Evolutionary conservation across 2,113 vertebrate genomes (phyloP).

Genomic region (Turnix velox): DNA sequence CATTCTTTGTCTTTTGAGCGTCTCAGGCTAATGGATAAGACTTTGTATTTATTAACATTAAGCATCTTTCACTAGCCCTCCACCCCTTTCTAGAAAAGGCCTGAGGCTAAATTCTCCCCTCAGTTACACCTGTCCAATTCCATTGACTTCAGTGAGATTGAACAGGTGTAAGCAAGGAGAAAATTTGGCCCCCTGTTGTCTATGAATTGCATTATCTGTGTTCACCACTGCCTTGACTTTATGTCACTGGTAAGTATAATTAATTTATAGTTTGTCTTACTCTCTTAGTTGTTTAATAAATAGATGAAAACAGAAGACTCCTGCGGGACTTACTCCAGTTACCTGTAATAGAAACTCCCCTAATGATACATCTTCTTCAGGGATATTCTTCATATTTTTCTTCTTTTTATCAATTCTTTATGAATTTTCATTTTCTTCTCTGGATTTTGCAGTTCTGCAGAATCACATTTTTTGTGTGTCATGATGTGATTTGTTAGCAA

Average conservation of each 20-base stretch:
- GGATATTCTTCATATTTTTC: constrained; percentile 25
- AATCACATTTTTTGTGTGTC: background rate
- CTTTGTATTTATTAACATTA: constrained; percentile 52
- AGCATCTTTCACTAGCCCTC: constrained; percentile 39
- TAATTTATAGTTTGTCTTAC: constrained; percentile 66
- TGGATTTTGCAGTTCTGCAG: background rate
- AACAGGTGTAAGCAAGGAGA: constrained; percentile 60
- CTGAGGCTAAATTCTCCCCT: constrained; percentile 61
- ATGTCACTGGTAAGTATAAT: constrained; percentile 45
- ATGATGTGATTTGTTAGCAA: background rate
- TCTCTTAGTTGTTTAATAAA: constrained; percentile 68
- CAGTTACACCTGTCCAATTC: constrained; percentile 63
- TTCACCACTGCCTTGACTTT: constrained; percentile 49
- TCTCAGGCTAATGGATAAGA: constrained; percentile 37
- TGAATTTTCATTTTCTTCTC: constrained; percentile 46
- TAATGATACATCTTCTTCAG: constrained; percentile 40
- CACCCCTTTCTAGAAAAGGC: constrained; percentile 38
- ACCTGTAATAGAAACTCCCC: constrained; percentile 61
- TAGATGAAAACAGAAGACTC: constrained; percentile 65
- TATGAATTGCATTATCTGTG: constrained; percentile 36
- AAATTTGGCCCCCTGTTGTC: constrained; percentile 63
- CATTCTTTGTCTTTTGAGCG: background rate
- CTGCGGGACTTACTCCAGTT: constrained; percentile 42
- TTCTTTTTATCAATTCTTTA: constrained; percentile 48
- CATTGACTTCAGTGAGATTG: constrained; percentile 49